Evolutionary conservation across 2,797 vertebrate genomes (phyloP).

Genomic region (Aulostomus chinensis): DNA sequence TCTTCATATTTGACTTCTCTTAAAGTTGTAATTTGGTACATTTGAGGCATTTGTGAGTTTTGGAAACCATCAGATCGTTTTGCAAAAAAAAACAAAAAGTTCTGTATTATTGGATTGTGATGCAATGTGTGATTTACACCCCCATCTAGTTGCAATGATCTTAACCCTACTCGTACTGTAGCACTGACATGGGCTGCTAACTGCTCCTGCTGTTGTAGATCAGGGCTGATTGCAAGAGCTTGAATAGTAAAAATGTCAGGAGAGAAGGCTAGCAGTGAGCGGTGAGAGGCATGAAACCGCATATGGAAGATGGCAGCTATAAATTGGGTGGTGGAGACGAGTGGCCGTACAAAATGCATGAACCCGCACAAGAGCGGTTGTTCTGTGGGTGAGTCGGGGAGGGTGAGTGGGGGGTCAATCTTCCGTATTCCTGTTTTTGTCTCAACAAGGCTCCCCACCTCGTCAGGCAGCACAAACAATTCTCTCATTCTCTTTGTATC

Average conservation of each 20-base stretch:
- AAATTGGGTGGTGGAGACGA: conserved; percentile 65
- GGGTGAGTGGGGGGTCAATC: neutral
- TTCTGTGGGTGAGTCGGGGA: neutral
- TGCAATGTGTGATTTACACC: too few species aligned
- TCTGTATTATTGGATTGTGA: too few species aligned
- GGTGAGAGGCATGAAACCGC: conserved; percentile 58
- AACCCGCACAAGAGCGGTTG: conserved; percentile 34
- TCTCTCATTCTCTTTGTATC: conserved; percentile 53
- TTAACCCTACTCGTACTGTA: too few species aligned
- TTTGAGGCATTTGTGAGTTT: too few species aligned
- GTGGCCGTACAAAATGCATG: conserved; percentile 73
- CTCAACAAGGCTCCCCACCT: conserved; percentile 1
- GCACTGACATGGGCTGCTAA: too few species aligned
- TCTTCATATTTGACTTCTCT: too few species aligned
- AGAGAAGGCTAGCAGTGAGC: conserved; percentile 48
- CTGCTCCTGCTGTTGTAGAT: conserved; percentile 27
- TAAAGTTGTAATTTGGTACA: too few species aligned
- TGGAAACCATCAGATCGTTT: too few species aligned
- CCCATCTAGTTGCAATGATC: too few species aligned
- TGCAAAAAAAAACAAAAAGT: too few species aligned
- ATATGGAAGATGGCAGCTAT: conserved; percentile 66
- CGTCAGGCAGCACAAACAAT: conserved; percentile 25
- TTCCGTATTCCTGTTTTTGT: neutral
- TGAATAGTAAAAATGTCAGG: conserved; percentile 64
- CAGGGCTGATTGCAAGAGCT: conserved; percentile 50